A percentile compares a stretch with the other conserved stretches of the same genome.
phyloP scores from a whole-genome alignment of 1,140 invertebrate genomes.

The Pseudomyrmex dendroicus region DNA sequence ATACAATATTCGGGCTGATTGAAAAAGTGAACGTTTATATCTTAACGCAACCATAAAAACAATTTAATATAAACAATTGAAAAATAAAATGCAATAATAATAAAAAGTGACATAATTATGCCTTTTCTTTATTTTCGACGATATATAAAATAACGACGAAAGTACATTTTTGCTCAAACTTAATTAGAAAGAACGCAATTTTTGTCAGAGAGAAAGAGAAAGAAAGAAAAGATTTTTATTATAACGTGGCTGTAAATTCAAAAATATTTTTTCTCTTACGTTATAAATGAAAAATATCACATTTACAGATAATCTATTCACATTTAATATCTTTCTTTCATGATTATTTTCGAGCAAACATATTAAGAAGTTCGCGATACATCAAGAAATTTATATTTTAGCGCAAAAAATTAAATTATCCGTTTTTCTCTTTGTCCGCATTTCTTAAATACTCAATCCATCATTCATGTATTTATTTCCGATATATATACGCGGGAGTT shows the following conservation, averaged over 20 bases:
- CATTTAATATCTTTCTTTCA: neutral
- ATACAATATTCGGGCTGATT: neutral
- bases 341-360: neutral
- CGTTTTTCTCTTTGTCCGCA: no score
- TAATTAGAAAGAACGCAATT: neutral
- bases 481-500: no score
- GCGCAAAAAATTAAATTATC: no score
- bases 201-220: no score
- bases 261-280: no score
- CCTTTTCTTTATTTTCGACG: neutral
- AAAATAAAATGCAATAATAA: neutral
- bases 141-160: neutral
- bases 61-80: neutral
- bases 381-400: no score
- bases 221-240: neutral
- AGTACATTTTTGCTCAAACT: neutral
- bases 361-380: no score
- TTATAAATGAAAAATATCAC: neutral
- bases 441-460: no score
- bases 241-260: neutral
- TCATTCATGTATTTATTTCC: no score
- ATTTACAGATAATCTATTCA: neutral
- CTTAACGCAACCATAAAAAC: neutral
- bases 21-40: neutral
- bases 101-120: neutral